Evolutionary conservation across 2,797 vertebrate species (phyloP), one percentile per base, ranked within the genome.

Genomic region (Microcaecilia unicolor): DNA sequence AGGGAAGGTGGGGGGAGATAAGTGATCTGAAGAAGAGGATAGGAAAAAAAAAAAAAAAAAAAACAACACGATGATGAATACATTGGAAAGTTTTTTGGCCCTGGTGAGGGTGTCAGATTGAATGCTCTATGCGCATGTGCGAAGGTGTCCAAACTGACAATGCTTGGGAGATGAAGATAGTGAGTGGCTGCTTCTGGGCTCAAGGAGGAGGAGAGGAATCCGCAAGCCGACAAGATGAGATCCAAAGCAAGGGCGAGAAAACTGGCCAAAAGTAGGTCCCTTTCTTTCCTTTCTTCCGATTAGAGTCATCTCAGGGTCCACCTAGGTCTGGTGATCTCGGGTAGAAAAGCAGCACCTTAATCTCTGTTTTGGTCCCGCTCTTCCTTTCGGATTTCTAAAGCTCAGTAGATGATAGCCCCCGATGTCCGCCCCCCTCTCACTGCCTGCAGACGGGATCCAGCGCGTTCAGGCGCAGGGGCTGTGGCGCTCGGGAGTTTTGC

Each of bases 71-170:
- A 91, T 91, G 93, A 92, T 92, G 92, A 96, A 93, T 93, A 90
- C 92, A 90, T 90, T 88, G 91, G 88, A 93, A 97, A 95, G 88
- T 95, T 96, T 95, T 94, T 94, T 94, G 90, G 93, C 90, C 90
- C 86, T 79, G 85, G 87, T 84, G 89, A 87, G 90, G 92, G 93
- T 96, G 92, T 97, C 92, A 95, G 92, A 95, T 97, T 92, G 93
- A 94, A 92, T 76, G 90, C 89, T 89, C 86, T 96, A 89, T 95
- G 93, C 92, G 93, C 92, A 97, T 97, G 93, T 97, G 93, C 92
- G 87, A 93, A 97, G 92, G 93, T 97, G 92, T 97, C 93, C 91
- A 84, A 92, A 96, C 90, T 97, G 93, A 96, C 93, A 96, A 97
- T 96, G 91, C 92, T 92, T 73, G 86, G 91, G 92, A 91, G 92